These are phyloP conservation scores for Callaeas wilsoni DNA, from an alignment of 2,113 vertebrate species.

Conservation along the genomic window DNA sequence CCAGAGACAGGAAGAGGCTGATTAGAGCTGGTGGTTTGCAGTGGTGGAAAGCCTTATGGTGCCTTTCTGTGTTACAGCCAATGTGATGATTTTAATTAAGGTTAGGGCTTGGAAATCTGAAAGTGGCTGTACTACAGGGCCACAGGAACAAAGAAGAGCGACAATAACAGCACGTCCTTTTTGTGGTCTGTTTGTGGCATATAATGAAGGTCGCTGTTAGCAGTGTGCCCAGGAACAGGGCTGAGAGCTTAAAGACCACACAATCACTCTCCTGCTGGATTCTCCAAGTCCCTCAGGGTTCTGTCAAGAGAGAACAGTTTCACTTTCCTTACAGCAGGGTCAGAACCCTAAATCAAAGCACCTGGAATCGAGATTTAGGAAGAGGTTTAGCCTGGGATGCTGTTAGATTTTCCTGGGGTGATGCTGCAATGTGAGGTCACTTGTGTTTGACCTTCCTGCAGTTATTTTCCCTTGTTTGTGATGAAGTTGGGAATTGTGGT, in stretches of 20 bases:
- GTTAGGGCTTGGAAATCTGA: not conserved
- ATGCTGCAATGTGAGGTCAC: not conserved
- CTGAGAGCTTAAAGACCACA: not conserved
- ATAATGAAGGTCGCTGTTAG: not conserved
- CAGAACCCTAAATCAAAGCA: not conserved
- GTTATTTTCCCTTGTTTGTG: not conserved
- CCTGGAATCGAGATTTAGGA: not conserved
- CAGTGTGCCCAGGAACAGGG: not conserved
- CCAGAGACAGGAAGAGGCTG: not conserved
- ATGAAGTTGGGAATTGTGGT: not conserved
- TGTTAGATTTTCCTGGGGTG: not conserved
- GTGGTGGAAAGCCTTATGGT: not conserved
- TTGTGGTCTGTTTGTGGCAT: not conserved
- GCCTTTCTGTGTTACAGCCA: not conserved
- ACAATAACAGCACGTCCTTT: not conserved
- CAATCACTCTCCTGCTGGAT: not conserved
- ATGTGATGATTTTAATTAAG: constrained; percentile 4
- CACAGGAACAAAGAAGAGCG: not conserved
- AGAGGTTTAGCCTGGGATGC: not conserved
- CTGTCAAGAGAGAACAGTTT: not conserved
- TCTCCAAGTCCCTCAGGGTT: not conserved
- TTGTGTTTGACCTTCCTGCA: not conserved
- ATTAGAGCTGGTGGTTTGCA: not conserved
- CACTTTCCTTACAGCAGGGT: not conserved
- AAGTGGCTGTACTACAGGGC: not conserved